phyloP scores from a whole-genome alignment of 2,888 invertebrate species.

The Caenorhabditis sp. region DNA sequence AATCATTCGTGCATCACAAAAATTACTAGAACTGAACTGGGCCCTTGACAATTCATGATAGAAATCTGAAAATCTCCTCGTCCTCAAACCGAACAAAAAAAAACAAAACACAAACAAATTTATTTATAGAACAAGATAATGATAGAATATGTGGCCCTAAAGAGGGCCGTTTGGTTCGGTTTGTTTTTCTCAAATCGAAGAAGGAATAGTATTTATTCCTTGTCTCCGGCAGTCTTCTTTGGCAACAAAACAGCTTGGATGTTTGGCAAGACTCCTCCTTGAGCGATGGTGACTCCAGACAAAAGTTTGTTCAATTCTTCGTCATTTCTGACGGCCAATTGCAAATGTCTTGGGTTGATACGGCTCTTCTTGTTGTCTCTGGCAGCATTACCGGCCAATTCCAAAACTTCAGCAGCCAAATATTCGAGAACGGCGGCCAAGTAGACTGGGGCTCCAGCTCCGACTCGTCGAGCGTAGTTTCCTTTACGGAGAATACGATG shows the following conservation, averaged over 20 bases:
- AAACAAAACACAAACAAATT: too few species aligned
- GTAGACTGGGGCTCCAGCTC: slow-evolving; percentile 68
- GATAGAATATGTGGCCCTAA: too few species aligned
- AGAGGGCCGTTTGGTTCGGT: too few species aligned
- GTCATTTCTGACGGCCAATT: slow-evolving; percentile 9
- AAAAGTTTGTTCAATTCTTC: slow-evolving; percentile 54
- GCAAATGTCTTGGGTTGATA: slow-evolving; percentile 6
- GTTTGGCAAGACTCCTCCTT: slow-evolving; percentile 81
- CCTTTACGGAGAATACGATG: slow-evolving; percentile 67
- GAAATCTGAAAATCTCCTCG: too few species aligned
- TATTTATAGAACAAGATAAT: too few species aligned
- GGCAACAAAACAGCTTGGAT: slow-evolving; percentile 69
- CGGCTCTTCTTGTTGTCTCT: slow-evolving; percentile 74
- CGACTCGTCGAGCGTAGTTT: slow-evolving; percentile 67
- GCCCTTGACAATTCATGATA: too few species aligned
- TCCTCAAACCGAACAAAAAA: too few species aligned
- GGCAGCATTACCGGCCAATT: slow-evolving; percentile 72
- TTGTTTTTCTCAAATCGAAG: too few species aligned
- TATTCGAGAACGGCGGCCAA: slow-evolving; percentile 67
- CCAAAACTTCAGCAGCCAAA: slow-evolving; percentile 65
- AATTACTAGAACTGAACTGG: too few species aligned
- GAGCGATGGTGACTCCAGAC: slow-evolving; percentile 81
- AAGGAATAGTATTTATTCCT: too few species aligned
- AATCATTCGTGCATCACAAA: too few species aligned
- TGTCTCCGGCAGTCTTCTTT: slow-evolving; percentile 65